phyloP scores from a whole-genome alignment of 35 echinoderm and acorn worm species.

The Diadema setosum region DNA sequence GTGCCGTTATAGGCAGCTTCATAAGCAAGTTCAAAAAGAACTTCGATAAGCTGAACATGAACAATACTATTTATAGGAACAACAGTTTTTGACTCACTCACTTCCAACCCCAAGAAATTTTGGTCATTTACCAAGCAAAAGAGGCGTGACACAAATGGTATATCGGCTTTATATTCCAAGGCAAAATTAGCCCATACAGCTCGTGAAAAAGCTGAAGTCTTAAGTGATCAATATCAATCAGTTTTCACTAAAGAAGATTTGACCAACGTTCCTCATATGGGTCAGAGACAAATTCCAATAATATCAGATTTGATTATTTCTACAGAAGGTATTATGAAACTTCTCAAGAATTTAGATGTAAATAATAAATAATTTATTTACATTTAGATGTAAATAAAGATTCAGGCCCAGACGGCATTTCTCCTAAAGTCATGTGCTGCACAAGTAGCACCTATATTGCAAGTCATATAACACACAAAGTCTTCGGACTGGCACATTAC shows the following conservation, averaged over 20 bases:
- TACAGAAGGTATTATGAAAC: not conserved
- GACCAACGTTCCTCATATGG: not conserved
- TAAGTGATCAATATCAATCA: not conserved
- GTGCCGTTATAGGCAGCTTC: not conserved
- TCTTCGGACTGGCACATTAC: conserved; percentile 23
- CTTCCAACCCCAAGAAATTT: not conserved
- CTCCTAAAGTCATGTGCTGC: not conserved
- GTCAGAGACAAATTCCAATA: not conserved
- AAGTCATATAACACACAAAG: not conserved
- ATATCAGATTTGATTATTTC: not conserved
- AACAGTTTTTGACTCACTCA: not conserved
- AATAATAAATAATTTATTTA: too few relatives aligned
- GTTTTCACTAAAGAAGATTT: not conserved
- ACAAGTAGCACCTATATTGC: not conserved
- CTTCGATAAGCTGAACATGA: not conserved
- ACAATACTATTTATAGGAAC: not conserved
- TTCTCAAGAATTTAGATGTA: not conserved
- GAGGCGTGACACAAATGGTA: not conserved
- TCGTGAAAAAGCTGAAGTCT: not conserved
- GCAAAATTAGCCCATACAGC: not conserved
- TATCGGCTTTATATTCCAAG: not conserved
- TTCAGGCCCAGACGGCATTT: not conserved
- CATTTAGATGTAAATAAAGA: too few relatives aligned
- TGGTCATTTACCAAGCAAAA: not conserved
- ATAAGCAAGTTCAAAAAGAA: too few relatives aligned